These are phyloP conservation scores for Tenthredo scrophulariae DNA, from an alignment of 2,888 invertebrate genomes.

Conservation along the genomic window DNA sequence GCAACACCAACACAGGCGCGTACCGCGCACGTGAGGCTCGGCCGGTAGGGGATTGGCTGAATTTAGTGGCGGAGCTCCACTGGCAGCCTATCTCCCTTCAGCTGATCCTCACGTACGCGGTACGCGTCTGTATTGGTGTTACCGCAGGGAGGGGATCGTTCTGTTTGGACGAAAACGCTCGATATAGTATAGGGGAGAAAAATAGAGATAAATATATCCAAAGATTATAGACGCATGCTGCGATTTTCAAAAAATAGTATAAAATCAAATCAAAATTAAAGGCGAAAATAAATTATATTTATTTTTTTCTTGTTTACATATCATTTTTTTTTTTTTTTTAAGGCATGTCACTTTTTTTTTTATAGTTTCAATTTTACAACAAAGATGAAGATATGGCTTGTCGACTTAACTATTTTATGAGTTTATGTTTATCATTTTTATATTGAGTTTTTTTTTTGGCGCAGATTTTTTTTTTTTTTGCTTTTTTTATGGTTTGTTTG, in stretches of 20 bases:
- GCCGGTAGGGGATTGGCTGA: no score
- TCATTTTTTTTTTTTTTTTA: neutral
- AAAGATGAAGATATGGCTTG: conserved; percentile 34
- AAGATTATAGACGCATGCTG: conserved; percentile 25
- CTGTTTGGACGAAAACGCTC: no score
- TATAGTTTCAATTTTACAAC: conserved; percentile 50
- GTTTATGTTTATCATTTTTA: conserved; percentile 24
- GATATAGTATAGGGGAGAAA: neutral
- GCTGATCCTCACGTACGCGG: no score
- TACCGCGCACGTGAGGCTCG: no score
- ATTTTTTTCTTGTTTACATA: conserved; percentile 29
- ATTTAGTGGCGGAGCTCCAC: no score
- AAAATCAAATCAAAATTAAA: neutral
- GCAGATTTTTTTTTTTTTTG: neutral
- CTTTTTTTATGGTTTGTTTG: neutral
- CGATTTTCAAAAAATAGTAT: neutral
- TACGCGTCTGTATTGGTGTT: no score
- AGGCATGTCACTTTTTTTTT: conserved; percentile 37
- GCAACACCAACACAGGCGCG: no score
- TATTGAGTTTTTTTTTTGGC: conserved; percentile 8
- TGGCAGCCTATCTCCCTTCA: no score
- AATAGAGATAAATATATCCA: neutral
- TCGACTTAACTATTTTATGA: conserved; percentile 39
- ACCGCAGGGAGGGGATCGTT: no score
- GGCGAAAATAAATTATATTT: conserved; percentile 25